Conservation (phyloP, 92 coral and sea anemone genomes). For the Zoanthus solanderi region DNA sequence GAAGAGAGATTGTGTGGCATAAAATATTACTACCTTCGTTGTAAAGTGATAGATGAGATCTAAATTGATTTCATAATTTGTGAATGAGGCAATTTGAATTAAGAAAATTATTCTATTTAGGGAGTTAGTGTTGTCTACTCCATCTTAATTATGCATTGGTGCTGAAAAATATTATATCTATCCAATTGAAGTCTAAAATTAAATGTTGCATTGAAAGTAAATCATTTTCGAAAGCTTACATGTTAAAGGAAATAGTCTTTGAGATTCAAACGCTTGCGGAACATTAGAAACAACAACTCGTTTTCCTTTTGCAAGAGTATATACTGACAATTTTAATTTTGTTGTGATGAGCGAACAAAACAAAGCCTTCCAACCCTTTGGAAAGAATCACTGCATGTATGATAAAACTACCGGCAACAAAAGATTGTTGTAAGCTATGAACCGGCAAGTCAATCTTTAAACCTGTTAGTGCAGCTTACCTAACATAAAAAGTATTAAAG, state of each 20-base stretch:
- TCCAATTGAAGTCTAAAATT: background rate
- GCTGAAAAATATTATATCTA: background rate
- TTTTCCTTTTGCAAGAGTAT: background rate
- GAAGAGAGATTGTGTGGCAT: background rate
- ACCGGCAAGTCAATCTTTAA: background rate
- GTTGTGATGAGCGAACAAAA: background rate
- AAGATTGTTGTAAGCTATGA: background rate
- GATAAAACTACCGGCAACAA: conserved; percentile 30
- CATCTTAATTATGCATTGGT: conserved; percentile 6
- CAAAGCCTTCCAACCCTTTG: background rate
- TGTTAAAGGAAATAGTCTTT: background rate
- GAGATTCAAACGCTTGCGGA: background rate
- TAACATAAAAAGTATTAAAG: background rate
- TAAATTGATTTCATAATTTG: conserved; percentile 32
- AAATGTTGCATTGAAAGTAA: background rate
- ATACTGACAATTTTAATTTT: background rate
- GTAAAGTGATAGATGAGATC: conserved; percentile 6
- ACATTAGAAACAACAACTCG: background rate
- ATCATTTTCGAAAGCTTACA: background rate
- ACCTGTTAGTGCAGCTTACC: background rate
- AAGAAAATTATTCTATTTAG: background rate
- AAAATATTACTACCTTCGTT: background rate
- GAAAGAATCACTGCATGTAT: conserved; percentile 4
- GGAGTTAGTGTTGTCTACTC: background rate
- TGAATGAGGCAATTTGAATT: conserved; percentile 17